A percentile compares a stretch with the other conserved stretches of the same genome.
phyloP scores from a whole-genome alignment of 2,113 vertebrate genomes.

The Formicarius rufipectus region DNA sequence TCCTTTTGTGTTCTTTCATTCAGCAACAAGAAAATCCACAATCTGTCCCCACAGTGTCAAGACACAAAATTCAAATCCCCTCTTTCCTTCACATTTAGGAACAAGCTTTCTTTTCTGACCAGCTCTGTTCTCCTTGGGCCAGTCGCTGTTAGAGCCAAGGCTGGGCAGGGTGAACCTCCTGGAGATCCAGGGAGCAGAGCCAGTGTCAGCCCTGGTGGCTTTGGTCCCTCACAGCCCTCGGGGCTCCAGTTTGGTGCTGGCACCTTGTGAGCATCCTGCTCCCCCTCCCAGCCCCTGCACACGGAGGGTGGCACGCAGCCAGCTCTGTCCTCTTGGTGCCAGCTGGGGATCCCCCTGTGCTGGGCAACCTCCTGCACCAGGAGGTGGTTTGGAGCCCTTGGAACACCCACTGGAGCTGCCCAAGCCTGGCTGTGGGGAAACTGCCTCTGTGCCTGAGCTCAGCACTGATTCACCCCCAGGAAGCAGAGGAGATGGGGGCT shows the following conservation, averaged over 20 bases:
- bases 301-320: not conserved
- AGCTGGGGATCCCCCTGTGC: not conserved
- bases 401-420: accelerated
- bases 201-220: not conserved
- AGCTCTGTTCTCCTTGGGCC: not conserved
- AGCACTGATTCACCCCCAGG: not conserved
- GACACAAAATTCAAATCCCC: not conserved
- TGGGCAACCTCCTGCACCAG: too few species aligned
- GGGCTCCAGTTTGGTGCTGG: not conserved
- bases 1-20: not conserved
- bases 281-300: not conserved
- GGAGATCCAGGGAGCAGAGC: not conserved
- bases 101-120: not conserved
- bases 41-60: not conserved
- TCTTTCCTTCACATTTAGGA: not conserved
- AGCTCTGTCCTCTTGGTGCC: not conserved
- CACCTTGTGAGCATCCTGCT: not conserved
- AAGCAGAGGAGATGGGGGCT: not conserved
- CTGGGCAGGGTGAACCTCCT: not conserved
- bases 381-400: not conserved
- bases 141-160: not conserved
- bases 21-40: not conserved
- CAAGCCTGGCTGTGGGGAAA: not conserved
- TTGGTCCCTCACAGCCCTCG: too few species aligned
- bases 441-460: not conserved